These are phyloP conservation scores for Quadroppia sp. DNA, from an alignment of 2,888 invertebrate genomes.

Conservation along the genomic window DNA sequence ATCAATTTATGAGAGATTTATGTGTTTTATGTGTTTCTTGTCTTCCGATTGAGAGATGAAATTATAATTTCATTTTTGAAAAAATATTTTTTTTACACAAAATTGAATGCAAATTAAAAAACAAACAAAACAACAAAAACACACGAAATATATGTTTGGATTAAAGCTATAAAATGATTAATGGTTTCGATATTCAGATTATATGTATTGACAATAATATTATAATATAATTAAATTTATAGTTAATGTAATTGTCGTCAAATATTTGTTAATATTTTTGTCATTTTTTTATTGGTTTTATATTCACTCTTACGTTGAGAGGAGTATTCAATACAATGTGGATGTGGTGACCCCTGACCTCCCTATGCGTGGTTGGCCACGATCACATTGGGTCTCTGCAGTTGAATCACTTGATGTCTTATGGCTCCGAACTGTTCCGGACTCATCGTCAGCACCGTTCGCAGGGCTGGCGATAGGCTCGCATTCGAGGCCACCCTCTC, in stretches of 20 bases:
- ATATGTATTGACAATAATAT: constrained; percentile 29
- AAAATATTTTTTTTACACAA: constrained; percentile 15
- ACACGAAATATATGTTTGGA: constrained; percentile 31
- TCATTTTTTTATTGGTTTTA: neutral
- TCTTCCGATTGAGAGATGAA: too few species aligned
- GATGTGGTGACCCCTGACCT: neutral
- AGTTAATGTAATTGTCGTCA: neutral
- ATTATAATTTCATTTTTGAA: constrained; percentile 2
- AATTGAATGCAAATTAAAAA: too few species aligned
- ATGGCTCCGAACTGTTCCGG: constrained; percentile 44
- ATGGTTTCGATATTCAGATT: constrained; percentile 25
- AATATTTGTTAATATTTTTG: neutral
- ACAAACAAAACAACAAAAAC: constrained; percentile 8
- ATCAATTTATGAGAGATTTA: neutral
- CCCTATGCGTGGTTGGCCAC: constrained; percentile 59
- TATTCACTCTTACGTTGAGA: neutral
- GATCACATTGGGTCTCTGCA: constrained; percentile 80
- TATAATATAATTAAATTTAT: neutral
- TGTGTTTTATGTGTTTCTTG: too few species aligned
- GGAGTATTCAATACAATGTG: neutral
- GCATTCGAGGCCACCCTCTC: constrained; percentile 23
- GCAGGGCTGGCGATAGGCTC: constrained; percentile 41
- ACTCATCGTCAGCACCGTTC: constrained; percentile 34
- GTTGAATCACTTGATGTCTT: constrained; percentile 51
- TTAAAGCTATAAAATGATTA: constrained; percentile 33